A percentile compares a stretch with the other conserved stretches of the same genome.
These are phyloP conservation scores for Macropus fuliginosus DNA, from an alignment of 2,797 vertebrate genomes.

Conservation along the genomic window DNA sequence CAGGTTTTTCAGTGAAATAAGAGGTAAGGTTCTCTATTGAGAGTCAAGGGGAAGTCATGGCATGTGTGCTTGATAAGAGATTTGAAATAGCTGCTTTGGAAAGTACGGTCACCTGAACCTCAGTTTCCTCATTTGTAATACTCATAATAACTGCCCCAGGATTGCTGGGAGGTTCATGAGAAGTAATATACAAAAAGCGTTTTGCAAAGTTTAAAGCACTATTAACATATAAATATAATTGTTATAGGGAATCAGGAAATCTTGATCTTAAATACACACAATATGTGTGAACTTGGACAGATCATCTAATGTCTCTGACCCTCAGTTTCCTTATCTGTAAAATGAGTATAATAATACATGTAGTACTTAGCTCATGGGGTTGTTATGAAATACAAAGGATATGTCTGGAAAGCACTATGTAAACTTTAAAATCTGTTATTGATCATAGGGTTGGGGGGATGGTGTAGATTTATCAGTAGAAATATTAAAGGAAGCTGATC, in stretches of 20 bases:
- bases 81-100: background rate
- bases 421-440: background rate
- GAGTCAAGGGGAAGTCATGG: background rate
- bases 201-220: background rate
- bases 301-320: background rate
- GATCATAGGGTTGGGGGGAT: background rate
- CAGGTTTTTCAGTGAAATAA: background rate
- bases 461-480: constrained; percentile 9
- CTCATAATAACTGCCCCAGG: background rate
- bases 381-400: background rate
- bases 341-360: background rate
- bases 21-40: background rate
- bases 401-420: background rate
- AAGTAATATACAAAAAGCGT: background rate
- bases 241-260: background rate
- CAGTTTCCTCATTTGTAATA: background rate
- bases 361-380: background rate
- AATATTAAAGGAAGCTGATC: background rate
- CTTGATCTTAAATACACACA: background rate
- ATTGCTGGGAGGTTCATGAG: background rate
- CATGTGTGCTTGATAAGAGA: background rate
- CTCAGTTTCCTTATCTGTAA: background rate
- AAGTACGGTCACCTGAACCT: background rate
- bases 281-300: background rate
- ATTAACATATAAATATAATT: background rate